These are phyloP conservation scores for Ormia ochracea DNA, from an alignment of 2,888 invertebrate genomes.

Conservation along the genomic window DNA sequence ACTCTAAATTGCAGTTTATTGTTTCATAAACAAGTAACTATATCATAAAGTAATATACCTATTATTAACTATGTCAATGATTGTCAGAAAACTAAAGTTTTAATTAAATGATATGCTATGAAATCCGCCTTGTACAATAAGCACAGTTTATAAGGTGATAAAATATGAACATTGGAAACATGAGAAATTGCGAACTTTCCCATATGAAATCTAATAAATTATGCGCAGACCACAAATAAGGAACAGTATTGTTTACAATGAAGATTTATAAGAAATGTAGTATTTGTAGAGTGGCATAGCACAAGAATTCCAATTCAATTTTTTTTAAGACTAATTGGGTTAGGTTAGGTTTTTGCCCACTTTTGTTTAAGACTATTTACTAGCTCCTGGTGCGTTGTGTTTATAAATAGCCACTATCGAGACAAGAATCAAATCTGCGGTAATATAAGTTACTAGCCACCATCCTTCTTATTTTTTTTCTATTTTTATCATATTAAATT, in stretches of 20 bases:
- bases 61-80: neutral
- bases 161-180: too few relatives aligned
- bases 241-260: neutral
- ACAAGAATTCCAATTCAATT: neutral
- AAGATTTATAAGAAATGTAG: neutral
- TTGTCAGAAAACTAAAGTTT: neutral
- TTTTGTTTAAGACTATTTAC: too few relatives aligned
- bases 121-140: conserved; percentile 17
- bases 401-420: too few relatives aligned
- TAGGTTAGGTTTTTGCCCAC: too few relatives aligned
- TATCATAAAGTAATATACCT: neutral
- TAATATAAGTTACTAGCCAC: too few relatives aligned
- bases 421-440: too few relatives aligned
- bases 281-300: neutral
- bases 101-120: neutral
- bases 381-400: too few relatives aligned
- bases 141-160: conserved; percentile 9
- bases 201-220: conserved; percentile 37
- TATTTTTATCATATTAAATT: too few relatives aligned
- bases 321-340: too few relatives aligned
- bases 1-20: conserved; percentile 1
- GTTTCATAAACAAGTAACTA: neutral
- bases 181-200: too few relatives aligned
- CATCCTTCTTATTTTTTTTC: too few relatives aligned
- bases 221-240: conserved; percentile 11